A percentile compares a stretch with the other conserved stretches of the same genome.
Conservation (phyloP, 2,113 vertebrate genomes). For the Gymnarchus niloticus region DNA sequence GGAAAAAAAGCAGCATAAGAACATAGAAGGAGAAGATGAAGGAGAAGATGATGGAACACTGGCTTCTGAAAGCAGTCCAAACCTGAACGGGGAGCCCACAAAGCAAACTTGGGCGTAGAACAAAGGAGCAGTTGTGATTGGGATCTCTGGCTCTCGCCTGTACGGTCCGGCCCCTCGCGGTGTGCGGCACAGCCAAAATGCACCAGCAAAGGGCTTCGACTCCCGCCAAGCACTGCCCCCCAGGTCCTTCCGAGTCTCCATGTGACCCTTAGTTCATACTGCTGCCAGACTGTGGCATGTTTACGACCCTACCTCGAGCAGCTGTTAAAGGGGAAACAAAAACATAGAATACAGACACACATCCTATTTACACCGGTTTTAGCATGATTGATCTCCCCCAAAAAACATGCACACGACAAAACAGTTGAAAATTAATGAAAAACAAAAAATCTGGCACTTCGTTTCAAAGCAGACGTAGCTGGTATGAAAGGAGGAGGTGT, state of each 20-base stretch:
- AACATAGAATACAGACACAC: neutral
- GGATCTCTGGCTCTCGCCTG: constrained; percentile 30
- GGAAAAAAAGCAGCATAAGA: constrained; percentile 27
- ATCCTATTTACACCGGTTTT: neutral
- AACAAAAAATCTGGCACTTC: constrained; percentile 10
- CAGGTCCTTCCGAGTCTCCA: neutral
- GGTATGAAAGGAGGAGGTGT: neutral
- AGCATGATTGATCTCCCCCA: neutral
- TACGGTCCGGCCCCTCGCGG: neutral
- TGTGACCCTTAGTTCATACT: neutral
- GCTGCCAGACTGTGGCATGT: neutral
- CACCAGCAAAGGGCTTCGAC: neutral
- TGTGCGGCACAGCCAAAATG: neutral
- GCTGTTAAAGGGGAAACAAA: neutral
- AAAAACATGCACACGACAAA: neutral
- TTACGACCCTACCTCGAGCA: neutral
- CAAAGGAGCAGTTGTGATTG: constrained; percentile 36
- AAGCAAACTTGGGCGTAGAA: constrained; percentile 32
- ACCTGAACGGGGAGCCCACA: constrained; percentile 25
- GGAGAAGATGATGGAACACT: constrained; percentile 29
- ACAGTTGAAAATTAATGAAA: neutral
- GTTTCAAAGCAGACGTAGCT: neutral
- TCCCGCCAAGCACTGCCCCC: neutral
- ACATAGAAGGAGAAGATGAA: constrained; percentile 21
- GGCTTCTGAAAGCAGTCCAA: constrained; percentile 28